Evolutionary conservation across 2,113 vertebrate species (phyloP), one percentile per base, ranked within the genome.

Genomic region (Cryptotis parvus): DNA sequence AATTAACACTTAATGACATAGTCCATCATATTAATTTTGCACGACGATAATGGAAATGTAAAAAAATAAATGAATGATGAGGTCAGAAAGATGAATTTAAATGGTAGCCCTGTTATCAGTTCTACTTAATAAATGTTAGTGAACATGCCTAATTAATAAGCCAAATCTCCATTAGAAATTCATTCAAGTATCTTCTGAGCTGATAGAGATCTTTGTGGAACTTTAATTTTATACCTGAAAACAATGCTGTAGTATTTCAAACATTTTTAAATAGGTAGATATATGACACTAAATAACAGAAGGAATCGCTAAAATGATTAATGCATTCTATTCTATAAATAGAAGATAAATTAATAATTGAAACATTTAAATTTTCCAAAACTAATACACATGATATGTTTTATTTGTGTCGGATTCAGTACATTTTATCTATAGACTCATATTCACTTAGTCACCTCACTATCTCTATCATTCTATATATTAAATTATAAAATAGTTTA

Each of bases 121-220:
- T 93, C 79, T 76, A 89, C 75, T 85, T 75, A 80, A 80, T 89
- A 91, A 96, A 92, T 92, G 52, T 89, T 95, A 94, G 83, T 35
- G 45, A 68, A 85, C 0, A 0, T 74, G 45, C 27, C 83, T 91
- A 89, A 91, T 94, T 85, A 92, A 93, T 93, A 87, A 90, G 61
- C 55, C 63, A 68, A 69, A 86, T 75, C 68, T 37, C 61, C 52
- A 83, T 79, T 90, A 94, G 82, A 94, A 92, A 91, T 58, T 80
- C 82, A 87, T 37, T 87, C 16, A 7, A 61, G 22, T 87, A 26
- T 85, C 91, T 94, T 77, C 37, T 73, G 45, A 83, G 80, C 11
- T 73, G 61, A 58, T 45, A 55, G 33, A 9, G 22, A 63, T 79
- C 89, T 58, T 82, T 91, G 39, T 33, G 77, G 6, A 82, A 43